These are phyloP conservation scores for Micromys minutus DNA, from an alignment of 2,113 vertebrate species.

Conservation along the genomic window DNA sequence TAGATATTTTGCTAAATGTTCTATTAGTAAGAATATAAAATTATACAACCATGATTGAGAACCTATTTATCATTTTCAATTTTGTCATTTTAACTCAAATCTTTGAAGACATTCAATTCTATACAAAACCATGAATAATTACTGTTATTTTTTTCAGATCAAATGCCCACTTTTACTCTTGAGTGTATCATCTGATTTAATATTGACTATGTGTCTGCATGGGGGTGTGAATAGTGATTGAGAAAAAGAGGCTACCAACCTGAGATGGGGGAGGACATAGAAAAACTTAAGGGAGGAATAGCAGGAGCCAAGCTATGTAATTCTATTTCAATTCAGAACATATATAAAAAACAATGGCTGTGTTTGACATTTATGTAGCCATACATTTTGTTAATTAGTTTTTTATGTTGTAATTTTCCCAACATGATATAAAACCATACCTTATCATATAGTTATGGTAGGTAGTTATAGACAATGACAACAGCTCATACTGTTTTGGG, in stretches of 20 bases:
- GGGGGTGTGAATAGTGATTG: not conserved
- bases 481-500: not conserved
- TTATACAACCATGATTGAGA: not conserved
- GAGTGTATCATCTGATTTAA: not conserved
- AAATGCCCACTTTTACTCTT: not conserved
- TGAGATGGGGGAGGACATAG: not conserved
- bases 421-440: not conserved
- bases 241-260: not conserved
- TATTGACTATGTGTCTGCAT: not conserved
- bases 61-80: too few relatives aligned
- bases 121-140: not conserved
- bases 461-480: not conserved
- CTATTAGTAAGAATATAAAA: not conserved
- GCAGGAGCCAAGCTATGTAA: not conserved
- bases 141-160: not conserved
- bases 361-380: not conserved
- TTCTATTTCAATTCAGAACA: not conserved
- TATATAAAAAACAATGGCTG: not conserved
- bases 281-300: not conserved
- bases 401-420: not conserved
- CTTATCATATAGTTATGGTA: not conserved
- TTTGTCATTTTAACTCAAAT: not conserved
- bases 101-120: not conserved
- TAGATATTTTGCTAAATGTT: not conserved
- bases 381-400: not conserved